Evolutionary conservation across 2,113 vertebrate genomes (phyloP).

Genomic region (Mixornis gularis): DNA sequence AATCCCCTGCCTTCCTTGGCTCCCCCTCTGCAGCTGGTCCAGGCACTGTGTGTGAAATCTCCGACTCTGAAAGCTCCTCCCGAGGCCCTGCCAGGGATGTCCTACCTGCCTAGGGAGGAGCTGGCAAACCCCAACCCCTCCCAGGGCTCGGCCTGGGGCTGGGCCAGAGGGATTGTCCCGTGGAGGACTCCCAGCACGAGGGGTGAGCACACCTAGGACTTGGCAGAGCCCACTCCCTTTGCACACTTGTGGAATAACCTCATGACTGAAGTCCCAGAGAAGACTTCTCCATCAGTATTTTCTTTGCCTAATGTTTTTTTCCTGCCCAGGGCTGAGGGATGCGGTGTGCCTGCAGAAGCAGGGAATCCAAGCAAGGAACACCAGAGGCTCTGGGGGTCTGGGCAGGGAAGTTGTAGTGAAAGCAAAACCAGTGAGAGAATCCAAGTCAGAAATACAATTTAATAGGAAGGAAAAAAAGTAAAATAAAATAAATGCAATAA

Average conservation of each 20-base stretch:
- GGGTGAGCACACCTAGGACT: background rate
- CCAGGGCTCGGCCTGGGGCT: background rate
- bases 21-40: background rate
- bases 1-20: background rate
- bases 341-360: accelerated
- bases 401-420: background rate
- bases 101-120: background rate
- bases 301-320: background rate
- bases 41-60: background rate
- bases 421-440: no score
- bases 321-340: background rate
- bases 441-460: no score
- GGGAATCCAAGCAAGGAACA: background rate
- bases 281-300: background rate
- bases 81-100: background rate
- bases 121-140: no score
- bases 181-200: background rate
- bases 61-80: background rate
- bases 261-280: background rate
- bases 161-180: accelerated
- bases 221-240: accelerated
- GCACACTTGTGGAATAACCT: background rate
- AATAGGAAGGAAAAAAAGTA: no score
- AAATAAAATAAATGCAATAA: no score
- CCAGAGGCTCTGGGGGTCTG: background rate